These are phyloP conservation scores for Drosophila navojoa DNA, from an alignment of 1,140 invertebrate species.

Conservation along the genomic window DNA sequence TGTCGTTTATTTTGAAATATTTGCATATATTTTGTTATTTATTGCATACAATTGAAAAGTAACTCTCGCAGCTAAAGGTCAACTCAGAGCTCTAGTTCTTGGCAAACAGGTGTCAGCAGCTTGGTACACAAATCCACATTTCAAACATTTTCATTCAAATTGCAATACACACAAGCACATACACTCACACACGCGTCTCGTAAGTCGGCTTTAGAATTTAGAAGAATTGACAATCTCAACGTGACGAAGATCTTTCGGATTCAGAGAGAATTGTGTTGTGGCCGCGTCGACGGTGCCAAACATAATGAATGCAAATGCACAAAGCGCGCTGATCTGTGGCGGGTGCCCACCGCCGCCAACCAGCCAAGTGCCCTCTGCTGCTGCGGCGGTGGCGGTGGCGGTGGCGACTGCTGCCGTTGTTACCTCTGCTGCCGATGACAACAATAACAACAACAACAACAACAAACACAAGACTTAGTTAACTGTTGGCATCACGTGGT, in stretches of 20 bases:
- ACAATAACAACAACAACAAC: conserved; percentile 42
- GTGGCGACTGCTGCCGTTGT: background rate
- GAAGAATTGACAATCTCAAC: conserved; percentile 34
- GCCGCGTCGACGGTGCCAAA: conserved; percentile 73
- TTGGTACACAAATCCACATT: conserved; percentile 74
- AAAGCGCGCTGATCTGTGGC: conserved; percentile 63
- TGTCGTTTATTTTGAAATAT: conserved; percentile 10
- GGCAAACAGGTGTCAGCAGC: conserved; percentile 66
- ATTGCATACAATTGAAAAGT: conserved; percentile 18
- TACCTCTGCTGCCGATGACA: conserved; percentile 37
- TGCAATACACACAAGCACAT: conserved; percentile 47
- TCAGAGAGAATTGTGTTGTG: conserved; percentile 53
- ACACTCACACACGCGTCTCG: conserved; percentile 22
- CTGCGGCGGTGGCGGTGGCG: too few relatives aligned
- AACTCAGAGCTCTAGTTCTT: conserved; percentile 56
- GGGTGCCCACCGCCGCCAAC: conserved; percentile 41
- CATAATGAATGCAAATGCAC: conserved; percentile 81
- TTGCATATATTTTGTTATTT: background rate
- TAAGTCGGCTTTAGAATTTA: conserved; percentile 50
- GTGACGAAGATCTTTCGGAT: conserved; percentile 22
- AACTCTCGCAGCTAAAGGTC: conserved; percentile 60
- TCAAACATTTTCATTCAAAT: conserved; percentile 48
- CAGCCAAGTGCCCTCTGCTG: conserved; percentile 37
- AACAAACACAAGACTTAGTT: conserved; percentile 18
- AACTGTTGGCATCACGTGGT: conserved; percentile 38